phyloP scores from a whole-genome alignment of 2,113 vertebrate species.

The Alces alces region DNA sequence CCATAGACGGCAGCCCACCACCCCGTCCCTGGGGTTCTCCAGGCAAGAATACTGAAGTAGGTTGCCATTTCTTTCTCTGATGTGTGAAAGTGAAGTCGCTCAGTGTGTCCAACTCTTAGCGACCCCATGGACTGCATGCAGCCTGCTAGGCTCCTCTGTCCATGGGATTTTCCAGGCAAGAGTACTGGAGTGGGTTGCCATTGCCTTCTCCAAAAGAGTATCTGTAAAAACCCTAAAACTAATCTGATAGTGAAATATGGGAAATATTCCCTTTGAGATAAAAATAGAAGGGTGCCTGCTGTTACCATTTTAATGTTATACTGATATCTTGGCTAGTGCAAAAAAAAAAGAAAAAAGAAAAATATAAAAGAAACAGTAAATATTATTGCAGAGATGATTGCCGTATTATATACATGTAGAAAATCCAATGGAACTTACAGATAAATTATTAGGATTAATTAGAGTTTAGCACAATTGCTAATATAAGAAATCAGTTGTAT shows the following conservation, averaged over 20 bases:
- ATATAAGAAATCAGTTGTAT: neutral
- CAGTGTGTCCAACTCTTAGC: neutral
- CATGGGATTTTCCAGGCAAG: neutral
- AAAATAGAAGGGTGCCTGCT: neutral
- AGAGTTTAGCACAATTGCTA: neutral
- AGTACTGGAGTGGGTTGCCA: neutral
- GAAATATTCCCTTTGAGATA: neutral
- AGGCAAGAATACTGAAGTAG: neutral
- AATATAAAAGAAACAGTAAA: neutral
- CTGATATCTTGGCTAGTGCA: neutral
- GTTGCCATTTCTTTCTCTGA: neutral
- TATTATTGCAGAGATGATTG: neutral
- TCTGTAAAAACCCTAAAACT: neutral
- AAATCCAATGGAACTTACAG: neutral
- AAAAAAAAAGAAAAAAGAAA: neutral
- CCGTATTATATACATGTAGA: neutral
- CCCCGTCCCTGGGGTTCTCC: neutral
- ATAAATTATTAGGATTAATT: neutral
- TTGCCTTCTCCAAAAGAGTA: neutral
- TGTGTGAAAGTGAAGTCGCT: neutral
- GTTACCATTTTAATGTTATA: neutral
- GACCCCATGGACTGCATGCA: neutral
- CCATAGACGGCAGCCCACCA: neutral
- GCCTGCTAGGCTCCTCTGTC: neutral
- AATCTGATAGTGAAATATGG: neutral